Evolutionary conservation across 2,888 invertebrate species (phyloP).

Genomic region (Rotaria macrura): DNA sequence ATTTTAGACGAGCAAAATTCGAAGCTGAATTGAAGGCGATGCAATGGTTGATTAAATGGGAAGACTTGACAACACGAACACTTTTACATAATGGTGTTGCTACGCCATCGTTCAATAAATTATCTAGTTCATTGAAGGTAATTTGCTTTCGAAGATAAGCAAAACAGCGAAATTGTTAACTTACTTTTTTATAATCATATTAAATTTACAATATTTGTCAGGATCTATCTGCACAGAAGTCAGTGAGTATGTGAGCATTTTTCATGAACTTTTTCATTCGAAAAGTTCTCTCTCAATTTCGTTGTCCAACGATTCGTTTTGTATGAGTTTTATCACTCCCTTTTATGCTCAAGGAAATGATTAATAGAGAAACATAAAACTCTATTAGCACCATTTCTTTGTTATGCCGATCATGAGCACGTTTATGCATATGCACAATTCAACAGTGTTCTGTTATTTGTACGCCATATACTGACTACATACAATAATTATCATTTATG

Average conservation of each 20-base stretch:
- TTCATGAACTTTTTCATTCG: not conserved
- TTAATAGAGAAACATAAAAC: not conserved
- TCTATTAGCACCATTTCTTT: not conserved
- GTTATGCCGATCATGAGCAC: not conserved
- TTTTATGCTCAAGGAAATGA: not conserved
- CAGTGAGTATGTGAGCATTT: slow-evolving; percentile 22
- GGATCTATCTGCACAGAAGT: not conserved
- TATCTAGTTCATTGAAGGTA: slow-evolving; percentile 8
- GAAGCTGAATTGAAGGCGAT: slow-evolving; percentile 40
- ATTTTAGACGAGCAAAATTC: slow-evolving; percentile 38
- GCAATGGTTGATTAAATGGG: slow-evolving; percentile 41
- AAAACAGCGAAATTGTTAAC: too few relatives aligned
- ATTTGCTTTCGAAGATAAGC: not conserved
- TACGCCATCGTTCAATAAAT: slow-evolving; percentile 9
- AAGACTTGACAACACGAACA: slow-evolving; percentile 37
- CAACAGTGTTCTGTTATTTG: too few relatives aligned
- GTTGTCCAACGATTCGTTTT: not conserved
- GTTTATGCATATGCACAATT: too few relatives aligned
- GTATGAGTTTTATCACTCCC: not conserved
- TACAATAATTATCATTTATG: too few relatives aligned
- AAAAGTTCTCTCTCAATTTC: too few relatives aligned
- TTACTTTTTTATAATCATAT: too few relatives aligned
- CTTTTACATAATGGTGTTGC: slow-evolving; percentile 10
- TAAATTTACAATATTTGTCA: not conserved
- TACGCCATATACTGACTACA: too few relatives aligned